Evolutionary conservation across 2,113 vertebrate species (phyloP), one percentile per base, ranked within the genome.

Genomic region (Ondatra zibethicus): DNA sequence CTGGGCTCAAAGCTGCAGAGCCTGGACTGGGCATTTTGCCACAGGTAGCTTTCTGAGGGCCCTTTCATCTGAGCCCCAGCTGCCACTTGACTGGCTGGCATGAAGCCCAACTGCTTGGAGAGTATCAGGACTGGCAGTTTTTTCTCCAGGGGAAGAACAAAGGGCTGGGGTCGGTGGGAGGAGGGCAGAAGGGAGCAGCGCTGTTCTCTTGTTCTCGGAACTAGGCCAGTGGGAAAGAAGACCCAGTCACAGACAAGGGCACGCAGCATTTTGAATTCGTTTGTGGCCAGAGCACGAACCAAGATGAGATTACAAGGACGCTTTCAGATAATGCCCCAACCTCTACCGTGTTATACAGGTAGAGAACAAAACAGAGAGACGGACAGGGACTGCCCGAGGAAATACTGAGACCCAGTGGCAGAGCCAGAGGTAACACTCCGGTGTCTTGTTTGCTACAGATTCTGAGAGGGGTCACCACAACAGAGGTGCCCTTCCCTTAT

Each of bases 61-160:
- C 66, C 87, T 98, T 98, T 97, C 92, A 96, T 97, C 96, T 96
- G 89, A 91, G 84, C 84, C 92, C 94, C 97, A 97, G 96, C 97
- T 98, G 97, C 89, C 96, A 84, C 94, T 96, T 97, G 93, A 81
- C 94, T 80, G 75, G 92, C 89, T 98, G 97, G 97, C 96, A 50
- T 5, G 9, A 70, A 91, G 96, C 97, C 95, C 91, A 81, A 66
- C 63, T 1, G 82, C 89, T 92, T 94, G 77, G 87, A 86, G 90
- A 77, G 87, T 58, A 75, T 68, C 93, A 31, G 45, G 61, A 89
- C 96, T 97, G 94, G 93, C 4, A 14, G 97, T 78, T 92, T 93
- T 96, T 92, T 94, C 91, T 94, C 73, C 29, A 88, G 72, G 94
- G 50, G 84, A 93, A 91, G 52, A 95, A 97, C 93, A 95, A 95